These are phyloP conservation scores for Zophobas morio DNA, from an alignment of 1,140 invertebrate species.

Conservation along the genomic window DNA sequence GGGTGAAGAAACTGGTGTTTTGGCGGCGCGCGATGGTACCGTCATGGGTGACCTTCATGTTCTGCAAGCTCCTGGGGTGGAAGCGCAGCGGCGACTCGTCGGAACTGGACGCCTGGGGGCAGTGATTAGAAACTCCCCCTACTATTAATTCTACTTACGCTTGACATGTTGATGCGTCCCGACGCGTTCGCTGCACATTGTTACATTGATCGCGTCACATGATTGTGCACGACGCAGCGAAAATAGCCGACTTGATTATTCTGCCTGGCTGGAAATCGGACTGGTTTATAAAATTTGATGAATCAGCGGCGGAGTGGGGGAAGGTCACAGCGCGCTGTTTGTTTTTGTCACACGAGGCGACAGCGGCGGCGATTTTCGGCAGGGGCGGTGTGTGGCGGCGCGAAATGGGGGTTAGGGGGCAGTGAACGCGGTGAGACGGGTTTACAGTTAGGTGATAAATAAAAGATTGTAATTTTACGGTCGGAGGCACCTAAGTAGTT, in stretches of 20 bases:
- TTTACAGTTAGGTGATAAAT: no score
- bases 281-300: no score
- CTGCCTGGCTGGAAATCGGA: background rate
- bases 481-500: no score
- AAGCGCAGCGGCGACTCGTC: constrained; percentile 12
- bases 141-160: constrained; percentile 2
- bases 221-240: background rate
- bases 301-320: no score
- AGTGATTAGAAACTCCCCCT: background rate
- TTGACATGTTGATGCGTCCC: constrained; percentile 1
- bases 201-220: no score
- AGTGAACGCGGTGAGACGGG: no score
- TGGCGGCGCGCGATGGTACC: constrained; percentile 7
- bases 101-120: background rate
- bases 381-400: no score
- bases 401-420: no score
- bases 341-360: no score
- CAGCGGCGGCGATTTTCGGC: no score
- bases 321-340: no score
- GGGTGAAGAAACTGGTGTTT: constrained; percentile 14
- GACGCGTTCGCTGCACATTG: background rate
- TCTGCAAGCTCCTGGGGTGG: background rate
- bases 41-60: constrained; percentile 17
- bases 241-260: background rate
- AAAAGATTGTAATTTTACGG: no score